Conservation (phyloP, 2,888 invertebrate species). For the Sacculina carcini region DNA sequence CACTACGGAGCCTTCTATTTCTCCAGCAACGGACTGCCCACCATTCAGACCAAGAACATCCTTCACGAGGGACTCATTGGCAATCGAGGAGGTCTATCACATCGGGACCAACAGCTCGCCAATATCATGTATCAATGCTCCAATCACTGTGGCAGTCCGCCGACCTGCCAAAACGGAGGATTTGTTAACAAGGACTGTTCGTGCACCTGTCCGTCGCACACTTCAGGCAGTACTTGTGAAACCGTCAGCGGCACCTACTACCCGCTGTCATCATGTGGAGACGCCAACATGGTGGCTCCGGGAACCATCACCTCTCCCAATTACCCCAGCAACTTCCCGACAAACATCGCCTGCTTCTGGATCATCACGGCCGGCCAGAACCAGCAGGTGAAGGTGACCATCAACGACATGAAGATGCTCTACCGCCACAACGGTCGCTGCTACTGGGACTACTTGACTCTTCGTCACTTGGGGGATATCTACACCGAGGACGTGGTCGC, state of each 20-base stretch:
- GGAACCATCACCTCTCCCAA: neutral
- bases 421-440: neutral
- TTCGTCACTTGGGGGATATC: neutral
- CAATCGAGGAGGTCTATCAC: neutral
- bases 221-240: constrained; percentile 1
- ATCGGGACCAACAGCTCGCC: constrained; percentile 5
- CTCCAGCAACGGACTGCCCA: neutral
- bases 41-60: neutral
- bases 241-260: neutral
- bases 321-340: constrained; percentile 27
- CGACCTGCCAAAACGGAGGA: constrained; percentile 1
- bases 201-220: constrained; percentile 5
- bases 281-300: neutral
- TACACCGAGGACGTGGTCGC: neutral
- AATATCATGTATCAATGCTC: constrained; percentile 5
- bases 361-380: neutral
- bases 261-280: neutral
- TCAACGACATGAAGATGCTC: neutral
- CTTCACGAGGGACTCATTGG: neutral
- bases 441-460: neutral
- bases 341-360: neutral
- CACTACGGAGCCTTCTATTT: constrained; percentile 4
- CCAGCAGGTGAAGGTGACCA: neutral
- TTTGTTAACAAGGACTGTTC: neutral
- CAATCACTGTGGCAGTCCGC: neutral